These are phyloP conservation scores for Luidia sarsii DNA, from an alignment of 53 echinoderm and acorn worm species.

Conservation along the genomic window DNA sequence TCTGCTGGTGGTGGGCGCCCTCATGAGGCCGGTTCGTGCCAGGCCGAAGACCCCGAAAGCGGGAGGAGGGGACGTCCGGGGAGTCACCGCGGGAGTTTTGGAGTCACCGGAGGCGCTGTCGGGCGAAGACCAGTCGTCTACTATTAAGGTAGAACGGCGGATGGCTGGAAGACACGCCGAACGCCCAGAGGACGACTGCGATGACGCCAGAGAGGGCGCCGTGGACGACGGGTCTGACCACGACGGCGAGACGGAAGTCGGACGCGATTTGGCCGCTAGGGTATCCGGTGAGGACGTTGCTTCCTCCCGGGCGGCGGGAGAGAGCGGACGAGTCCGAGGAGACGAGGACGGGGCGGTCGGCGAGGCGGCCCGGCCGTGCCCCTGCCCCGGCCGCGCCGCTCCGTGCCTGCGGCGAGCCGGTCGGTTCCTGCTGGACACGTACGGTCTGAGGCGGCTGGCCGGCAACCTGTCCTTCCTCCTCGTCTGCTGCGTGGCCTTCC, in stretches of 20 bases:
- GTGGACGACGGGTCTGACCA: neutral
- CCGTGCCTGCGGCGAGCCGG: neutral
- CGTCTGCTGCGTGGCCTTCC: neutral
- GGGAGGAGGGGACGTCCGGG: neutral
- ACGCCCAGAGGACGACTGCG: neutral
- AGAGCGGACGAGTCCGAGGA: neutral
- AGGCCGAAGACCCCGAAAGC: neutral
- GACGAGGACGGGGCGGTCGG: too few species aligned
- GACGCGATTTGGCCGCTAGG: neutral
- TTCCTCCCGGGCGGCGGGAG: neutral
- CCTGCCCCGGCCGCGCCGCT: neutral
- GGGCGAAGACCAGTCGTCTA: neutral
- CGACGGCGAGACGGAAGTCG: neutral
- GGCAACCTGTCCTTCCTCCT: neutral
- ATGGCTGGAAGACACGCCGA: neutral
- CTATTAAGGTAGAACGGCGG: neutral
- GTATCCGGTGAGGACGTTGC: neutral
- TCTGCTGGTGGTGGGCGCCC: neutral
- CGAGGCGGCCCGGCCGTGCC: neutral
- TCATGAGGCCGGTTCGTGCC: conserved; percentile 19
- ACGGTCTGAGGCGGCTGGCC: conserved; percentile 19
- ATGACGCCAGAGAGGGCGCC: neutral
- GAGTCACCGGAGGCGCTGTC: neutral
- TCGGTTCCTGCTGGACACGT: conserved; percentile 14
- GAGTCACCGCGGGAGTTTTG: neutral